Evolutionary conservation across 2,888 invertebrate genomes (phyloP), one percentile per base, ranked within the genome.

Genomic region (Diarsia mendica): DNA sequence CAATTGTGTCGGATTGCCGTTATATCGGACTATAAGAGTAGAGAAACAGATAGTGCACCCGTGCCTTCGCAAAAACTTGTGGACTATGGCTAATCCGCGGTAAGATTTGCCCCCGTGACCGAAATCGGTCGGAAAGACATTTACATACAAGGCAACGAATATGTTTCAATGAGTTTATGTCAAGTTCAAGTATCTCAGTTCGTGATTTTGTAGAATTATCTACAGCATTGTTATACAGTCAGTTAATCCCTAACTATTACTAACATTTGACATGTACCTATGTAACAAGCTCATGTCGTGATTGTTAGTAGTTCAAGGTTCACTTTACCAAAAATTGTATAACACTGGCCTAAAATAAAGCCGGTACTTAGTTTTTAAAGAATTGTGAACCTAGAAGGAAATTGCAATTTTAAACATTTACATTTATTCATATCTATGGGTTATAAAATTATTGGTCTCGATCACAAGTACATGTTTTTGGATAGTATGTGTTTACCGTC

Each of bases 151-250:
- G 23, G n/a, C 15, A 49, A 48, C 18, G 15, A 33, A 23, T 23
- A 15, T 18, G 20, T 55, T 49, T n/a, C 44, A 55, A 28, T 49
- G n/a, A 44, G 20, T 23, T 6, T 8, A 72, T 67, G 72, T 75
- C 81, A 86, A 84, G 77, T 84, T 77, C 70, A 80, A 74, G 67
- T 46, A 51, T 13, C 39, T 60, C 28, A 23, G n/a, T n/a, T n/a
- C 8, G n/a, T 58, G n/a, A 75, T 33, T 11, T 20, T 67, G 55
- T 9, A 68, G 13, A 63, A 71, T 51, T 49, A n/a, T 39, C 15
- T 44, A 15, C n/a, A 5, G 49, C 39, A 65, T 67, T 51, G 49
- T 33, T 48, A 67, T 11, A 39, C 60, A n/a, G 23, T 0, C 20
- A 64, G 28, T 28, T 28, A 61, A 84, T 60, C 9, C 49, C 15